Evolutionary conservation across 2,113 vertebrate genomes (phyloP).

Genomic region (Myotis davidii): DNA sequence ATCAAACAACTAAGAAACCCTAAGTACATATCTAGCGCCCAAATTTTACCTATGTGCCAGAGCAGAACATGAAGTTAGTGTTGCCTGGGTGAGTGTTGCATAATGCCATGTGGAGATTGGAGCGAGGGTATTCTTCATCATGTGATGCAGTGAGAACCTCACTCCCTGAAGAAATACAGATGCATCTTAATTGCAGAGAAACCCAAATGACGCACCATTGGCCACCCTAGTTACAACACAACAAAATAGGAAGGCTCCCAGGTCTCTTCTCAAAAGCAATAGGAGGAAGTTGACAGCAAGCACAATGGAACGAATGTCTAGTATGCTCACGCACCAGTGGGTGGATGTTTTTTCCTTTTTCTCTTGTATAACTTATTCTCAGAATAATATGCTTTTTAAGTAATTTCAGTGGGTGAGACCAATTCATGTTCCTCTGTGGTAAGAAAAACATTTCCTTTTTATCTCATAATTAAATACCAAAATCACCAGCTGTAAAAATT

Average conservation of each 20-base stretch:
- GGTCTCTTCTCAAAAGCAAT: conserved; percentile 28
- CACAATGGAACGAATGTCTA: neutral
- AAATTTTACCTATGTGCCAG: conserved; percentile 75
- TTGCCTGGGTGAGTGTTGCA: conserved; percentile 62
- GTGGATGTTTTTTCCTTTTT: conserved; percentile 9
- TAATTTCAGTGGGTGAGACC: conserved; percentile 41
- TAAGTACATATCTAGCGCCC: conserved; percentile 78
- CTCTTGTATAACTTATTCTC: conserved; percentile 43
- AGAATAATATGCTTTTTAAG: conserved; percentile 50
- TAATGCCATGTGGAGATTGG: neutral
- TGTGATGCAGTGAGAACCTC: conserved; percentile 47
- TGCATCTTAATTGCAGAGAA: conserved; percentile 52
- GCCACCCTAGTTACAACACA: neutral
- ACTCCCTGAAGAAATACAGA: conserved; percentile 8
- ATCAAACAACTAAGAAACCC: conserved; percentile 88
- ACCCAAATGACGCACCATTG: conserved; percentile 34
- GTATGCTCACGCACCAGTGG: conserved; percentile 8
- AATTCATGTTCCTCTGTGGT: conserved; percentile 20
- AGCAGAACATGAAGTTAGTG: conserved; percentile 51
- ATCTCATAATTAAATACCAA: conserved; percentile 57
- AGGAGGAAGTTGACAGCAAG: conserved; percentile 10
- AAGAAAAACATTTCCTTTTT: conserved; percentile 52
- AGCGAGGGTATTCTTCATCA: conserved; percentile 42
- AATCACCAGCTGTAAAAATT: conserved; percentile 60
- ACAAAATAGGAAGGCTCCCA: conserved; percentile 51